Conservation (phyloP, 2,113 vertebrate species). For the Cromileptes altivelis region DNA sequence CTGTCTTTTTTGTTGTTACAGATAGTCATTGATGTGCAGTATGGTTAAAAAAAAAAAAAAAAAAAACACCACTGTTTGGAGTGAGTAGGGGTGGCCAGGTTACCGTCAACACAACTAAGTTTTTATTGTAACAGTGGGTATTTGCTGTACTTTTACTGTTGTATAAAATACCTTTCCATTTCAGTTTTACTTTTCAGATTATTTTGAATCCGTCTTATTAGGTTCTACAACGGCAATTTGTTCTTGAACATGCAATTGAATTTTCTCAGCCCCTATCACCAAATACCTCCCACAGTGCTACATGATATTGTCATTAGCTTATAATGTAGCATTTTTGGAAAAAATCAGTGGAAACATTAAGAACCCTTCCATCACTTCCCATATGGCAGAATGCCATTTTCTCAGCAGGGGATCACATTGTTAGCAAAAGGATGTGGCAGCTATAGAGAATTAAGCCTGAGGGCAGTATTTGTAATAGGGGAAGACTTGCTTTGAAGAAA, state of each 20-base stretch:
- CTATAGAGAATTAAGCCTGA: background rate
- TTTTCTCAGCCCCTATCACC: background rate
- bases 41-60: no score
- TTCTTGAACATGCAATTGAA: background rate
- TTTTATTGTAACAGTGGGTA: background rate
- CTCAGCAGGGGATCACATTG: background rate
- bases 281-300: background rate
- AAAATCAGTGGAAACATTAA: background rate
- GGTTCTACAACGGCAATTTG: background rate
- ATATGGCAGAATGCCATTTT: background rate
- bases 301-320: constrained; percentile 9
- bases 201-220: background rate
- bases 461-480: background rate
- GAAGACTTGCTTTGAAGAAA: background rate
- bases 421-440: background rate
- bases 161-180: background rate
- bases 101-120: no score
- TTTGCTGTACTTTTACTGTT: background rate
- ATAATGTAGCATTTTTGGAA: background rate
- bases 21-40: no score
- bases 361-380: background rate
- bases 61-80: background rate
- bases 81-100: background rate
- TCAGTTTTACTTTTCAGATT: background rate
- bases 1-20: no score